Conservation (phyloP, 2,888 invertebrate genomes). For the Lasius platythorax region DNA sequence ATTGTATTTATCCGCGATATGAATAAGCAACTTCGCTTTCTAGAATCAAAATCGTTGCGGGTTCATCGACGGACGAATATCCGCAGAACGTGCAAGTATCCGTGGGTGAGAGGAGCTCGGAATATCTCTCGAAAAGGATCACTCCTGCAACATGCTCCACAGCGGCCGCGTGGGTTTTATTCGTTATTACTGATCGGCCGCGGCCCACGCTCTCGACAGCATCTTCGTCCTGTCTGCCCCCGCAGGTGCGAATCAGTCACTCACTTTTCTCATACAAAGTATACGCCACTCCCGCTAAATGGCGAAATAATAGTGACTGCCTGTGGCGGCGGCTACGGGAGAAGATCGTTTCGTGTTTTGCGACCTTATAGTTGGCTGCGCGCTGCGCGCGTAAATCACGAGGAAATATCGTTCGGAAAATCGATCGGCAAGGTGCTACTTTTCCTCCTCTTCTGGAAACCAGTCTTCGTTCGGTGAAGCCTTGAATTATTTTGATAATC, state of each 20-base stretch:
- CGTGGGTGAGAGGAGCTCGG: constrained; percentile 50
- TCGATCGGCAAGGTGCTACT: not conserved
- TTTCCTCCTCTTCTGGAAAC: not conserved
- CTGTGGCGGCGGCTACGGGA: not conserved
- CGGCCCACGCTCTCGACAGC: constrained; percentile 58
- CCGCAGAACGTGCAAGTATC: not conserved
- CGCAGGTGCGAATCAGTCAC: constrained; percentile 66
- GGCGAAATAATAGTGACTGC: constrained; percentile 46
- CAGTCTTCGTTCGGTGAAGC: not conserved
- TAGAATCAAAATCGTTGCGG: not conserved
- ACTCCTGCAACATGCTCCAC: constrained; percentile 61
- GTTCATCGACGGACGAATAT: constrained; percentile 7
- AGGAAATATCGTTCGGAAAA: constrained; percentile 26
- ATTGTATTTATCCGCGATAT: not conserved
- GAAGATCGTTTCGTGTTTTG: constrained; percentile 9
- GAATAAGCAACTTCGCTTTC: not conserved
- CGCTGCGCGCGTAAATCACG: constrained; percentile 7
- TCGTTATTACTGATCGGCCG: constrained; percentile 70
- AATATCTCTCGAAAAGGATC: constrained; percentile 68
- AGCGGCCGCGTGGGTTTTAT: constrained; percentile 69
- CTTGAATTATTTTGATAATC: not conserved
- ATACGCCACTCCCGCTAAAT: constrained; percentile 47
- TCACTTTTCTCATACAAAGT: constrained; percentile 46
- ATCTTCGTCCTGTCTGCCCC: constrained; percentile 71
- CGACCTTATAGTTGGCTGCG: constrained; percentile 1